Evolutionary conservation across 2,797 vertebrate genomes (phyloP), one percentile per base, ranked within the genome.

Genomic region (Phoxinus dragarum): DNA sequence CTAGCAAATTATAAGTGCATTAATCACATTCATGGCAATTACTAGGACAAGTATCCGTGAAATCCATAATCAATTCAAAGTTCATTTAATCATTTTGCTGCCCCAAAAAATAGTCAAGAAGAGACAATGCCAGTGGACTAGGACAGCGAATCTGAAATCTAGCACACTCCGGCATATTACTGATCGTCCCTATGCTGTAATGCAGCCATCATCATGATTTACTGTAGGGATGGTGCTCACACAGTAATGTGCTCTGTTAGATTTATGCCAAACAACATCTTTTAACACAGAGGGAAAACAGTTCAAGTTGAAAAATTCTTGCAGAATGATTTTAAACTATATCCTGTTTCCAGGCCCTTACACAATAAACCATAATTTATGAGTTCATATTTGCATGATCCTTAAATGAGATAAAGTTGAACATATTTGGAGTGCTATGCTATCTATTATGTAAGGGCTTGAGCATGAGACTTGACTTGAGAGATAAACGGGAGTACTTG

Each of bases 381-480:
- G 42, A 66, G 59, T n/a, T 44, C 23, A 44, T 66, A 66, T 64
- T 66, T 66, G 64, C n/a, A 49, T 67, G 64, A 80, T 44, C 59
- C 27, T 64, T 36, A 49, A 80, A 80, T 12, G 3, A 52, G 19
- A 68, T 67, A 36, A 66, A 47, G 9, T 61, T 80, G 66, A 14
- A 36, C 40, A 8, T 80, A 38, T 80, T 68, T 80, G 31, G 38
- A 80, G 12, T 67, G 31, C 42, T 34, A 23, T 49, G 10, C 42
- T 34, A n/a, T 52, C 44, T 49, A 7, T 67, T 31, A 36, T 54
- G 73, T 19, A 49, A 49, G 10, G 19, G 49, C 3, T 67, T 6
- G 40, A 42, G 40, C n/a, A 42, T 47, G 77, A 79, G 27, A 44
- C n/a, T 61, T 61, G 36, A n/a, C 75, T 80, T 80, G 17, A 67